Evolutionary conservation across 2,797 vertebrate genomes (phyloP).

Genomic region (Lagorchestes hirsutus): DNA sequence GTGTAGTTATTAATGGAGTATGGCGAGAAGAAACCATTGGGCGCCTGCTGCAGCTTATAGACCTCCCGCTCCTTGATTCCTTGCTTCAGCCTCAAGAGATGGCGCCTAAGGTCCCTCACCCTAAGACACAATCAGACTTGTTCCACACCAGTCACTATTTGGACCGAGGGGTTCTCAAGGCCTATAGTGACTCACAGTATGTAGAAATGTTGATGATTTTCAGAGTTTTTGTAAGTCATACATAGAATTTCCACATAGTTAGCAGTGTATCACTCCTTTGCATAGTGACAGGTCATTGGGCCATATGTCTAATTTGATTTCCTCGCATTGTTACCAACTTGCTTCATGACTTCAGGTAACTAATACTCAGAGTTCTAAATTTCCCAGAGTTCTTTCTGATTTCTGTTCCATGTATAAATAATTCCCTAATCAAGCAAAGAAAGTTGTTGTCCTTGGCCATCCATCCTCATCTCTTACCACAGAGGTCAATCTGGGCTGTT

Average conservation of each 20-base stretch:
- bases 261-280: not conserved
- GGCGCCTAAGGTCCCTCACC: conserved; percentile 82
- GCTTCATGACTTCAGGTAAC: not conserved
- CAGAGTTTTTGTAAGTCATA: conserved; percentile 31
- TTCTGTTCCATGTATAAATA: conserved; percentile 48
- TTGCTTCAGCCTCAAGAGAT: conserved; percentile 89
- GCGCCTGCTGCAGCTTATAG: conserved; percentile 94
- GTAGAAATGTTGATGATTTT: conserved; percentile 74
- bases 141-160: conserved; percentile 92
- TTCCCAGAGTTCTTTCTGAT: conserved; percentile 39
- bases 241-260: not conserved
- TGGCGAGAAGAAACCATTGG: conserved; percentile 97
- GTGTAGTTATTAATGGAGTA: conserved; percentile 93
- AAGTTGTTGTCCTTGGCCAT: conserved; percentile 10
- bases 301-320: not conserved
- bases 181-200: conserved; percentile 97
- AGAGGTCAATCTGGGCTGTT: not conserved
- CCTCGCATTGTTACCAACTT: not conserved
- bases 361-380: not conserved
- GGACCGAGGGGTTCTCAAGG: conserved; percentile 96
- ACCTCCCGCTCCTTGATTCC: conserved; percentile 95
- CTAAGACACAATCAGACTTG: conserved; percentile 88
- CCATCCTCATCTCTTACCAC: conserved; percentile 45
- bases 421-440: conserved; percentile 39
- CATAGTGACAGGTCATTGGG: not conserved